Base-by-base conservation (phyloP, 1,140 invertebrate genomes). In the Aphelinus certus region DNA sequence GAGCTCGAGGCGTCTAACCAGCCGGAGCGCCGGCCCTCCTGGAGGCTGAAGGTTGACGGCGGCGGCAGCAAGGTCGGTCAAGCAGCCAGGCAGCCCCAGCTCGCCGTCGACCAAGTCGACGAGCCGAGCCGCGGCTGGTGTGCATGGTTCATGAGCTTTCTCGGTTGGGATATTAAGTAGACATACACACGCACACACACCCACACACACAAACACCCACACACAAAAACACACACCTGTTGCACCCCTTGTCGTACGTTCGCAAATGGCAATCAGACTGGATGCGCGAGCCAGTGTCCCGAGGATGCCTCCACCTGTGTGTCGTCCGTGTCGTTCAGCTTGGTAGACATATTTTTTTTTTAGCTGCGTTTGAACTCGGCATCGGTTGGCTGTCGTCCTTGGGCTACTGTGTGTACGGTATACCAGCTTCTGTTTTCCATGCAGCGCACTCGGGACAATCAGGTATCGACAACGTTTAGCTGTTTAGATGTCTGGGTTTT, bases 41-140 rank as follows among this genome's bases (percentile, higher is more conserved):
- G 95, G 95, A 91, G 95, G 85, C 90, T 96, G 79, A 92, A 93
- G 85, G 93, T 96, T 85, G 95, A 96, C 90, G 94, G 94, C 87
- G 94, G 94, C 86, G 92, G 92, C 86, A 95, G 92, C 89, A 96
- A 96, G 94, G 94, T 95, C 89, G 86, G 90, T 89, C 81, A 76
- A 66, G 46, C 64, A 72, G 62, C 7, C 7, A 64, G 58, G 49
- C 48, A 63, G 58, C 51, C 62, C 2, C 62, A 58, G 49, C 63
- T 74, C 58, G 71, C 53, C 26, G 26, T 45, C 26, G 26, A 26
- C 9, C 51, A 53, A 53, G 51, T 53, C 42, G 73, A 75, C 65
- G 46, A 67, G 65, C 5, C 9, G 4, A 9, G 57, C 51, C 57
- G 48, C 57, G 64, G 78, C 80, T 84, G 81, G 82, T 85, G 83